Base-by-base conservation (phyloP, 2,888 invertebrate species). In the Elgonia sp. region DNA sequence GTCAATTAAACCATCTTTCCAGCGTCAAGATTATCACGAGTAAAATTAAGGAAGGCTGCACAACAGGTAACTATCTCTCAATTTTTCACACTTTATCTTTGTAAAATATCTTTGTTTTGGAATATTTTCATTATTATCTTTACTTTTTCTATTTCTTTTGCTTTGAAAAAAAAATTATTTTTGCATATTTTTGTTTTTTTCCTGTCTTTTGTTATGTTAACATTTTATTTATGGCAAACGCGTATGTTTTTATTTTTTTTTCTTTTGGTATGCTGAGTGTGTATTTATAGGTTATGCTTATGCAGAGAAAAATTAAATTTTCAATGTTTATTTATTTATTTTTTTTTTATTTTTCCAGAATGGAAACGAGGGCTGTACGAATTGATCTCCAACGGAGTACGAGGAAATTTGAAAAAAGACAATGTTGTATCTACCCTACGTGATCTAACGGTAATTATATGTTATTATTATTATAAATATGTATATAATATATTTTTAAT, bases 351-450 rank as follows among this genome's bases (percentile, higher is more conserved):
- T 96, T 96, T 92, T 94, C 96, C 89, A 93, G 96, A 96, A 91
- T 95, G 98, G 92, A 97, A 97, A 87, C 96, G 96, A 92, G 96
- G 96, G 90, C 95, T 99, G 79, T 98, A 98, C 95, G 97, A 98
- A 93, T 95, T 99, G 89, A 95, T 98, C 91, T 96, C 97, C 92
- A 97, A 97, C 95, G 98, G 97, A 55, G 95, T 98, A 76, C 96
- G 96, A 90, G 98, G 98, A 69, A 95, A 95, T 86, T 93, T 98
- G 82, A 97, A 97, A 93, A 97, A 97, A 94, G 98, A 98, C 93
- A 96, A 96, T 73, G 96, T 97, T 70, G 95, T 98, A 20, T 95
- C 96, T 90, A 96, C 96, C 10, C 95, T 99, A 62, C 96, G 96
- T 91, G 98, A 98, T 92, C 95, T 98, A 87, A 95, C 96, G 94